Evolutionary conservation across 2,797 vertebrate genomes (phyloP), one percentile per base, ranked within the genome.

Genomic region (Staurois parvus): DNA sequence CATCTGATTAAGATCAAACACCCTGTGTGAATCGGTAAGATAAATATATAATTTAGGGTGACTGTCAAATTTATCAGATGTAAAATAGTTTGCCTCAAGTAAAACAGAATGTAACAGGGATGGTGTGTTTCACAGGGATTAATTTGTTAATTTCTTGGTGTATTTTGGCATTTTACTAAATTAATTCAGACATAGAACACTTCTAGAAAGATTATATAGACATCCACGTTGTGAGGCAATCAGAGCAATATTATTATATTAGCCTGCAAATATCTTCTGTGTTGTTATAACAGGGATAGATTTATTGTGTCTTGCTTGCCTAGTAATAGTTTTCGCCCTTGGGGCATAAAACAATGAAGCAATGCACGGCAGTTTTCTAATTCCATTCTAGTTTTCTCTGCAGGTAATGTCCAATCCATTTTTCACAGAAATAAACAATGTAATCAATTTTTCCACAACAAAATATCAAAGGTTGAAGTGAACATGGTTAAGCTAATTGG

Each of bases 391-490:
- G 8, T 37, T 72, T 80, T 80, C 29, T 48, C 13, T 72, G 0
- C 37, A 81, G 79, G 24, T 72, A 81, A 37, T 72, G 79, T 59
- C 78, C 30, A 80, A 80, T 56, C 19, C 32, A 72, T 34, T 34
- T 79, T 52, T 70, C 78, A 32, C 48, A 81, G 79, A 81, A 28
- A 72, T 26, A 72, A 81, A 72, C 79, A 81, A 48, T 48, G 81
- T 56, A 66, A 83, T 83, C 72, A 52, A 76, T 83, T 48, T 75
- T 75, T 12, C 37, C 72, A 83, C 29, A 67, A 74, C 37, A 67
- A 67, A 74, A 75, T 75, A 82, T 62, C 72, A 83, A 52, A 69
- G 42, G 21, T 48, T 75, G 40, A 68, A 52, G 42, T 15, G 67
- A 76, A 76, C 62, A 68, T 24, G 26, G 29, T 72, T 52, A 32